Evolutionary conservation across 2,888 invertebrate genomes (phyloP), one percentile per base, ranked within the genome.

Genomic region (Aricia artaxerxes): DNA sequence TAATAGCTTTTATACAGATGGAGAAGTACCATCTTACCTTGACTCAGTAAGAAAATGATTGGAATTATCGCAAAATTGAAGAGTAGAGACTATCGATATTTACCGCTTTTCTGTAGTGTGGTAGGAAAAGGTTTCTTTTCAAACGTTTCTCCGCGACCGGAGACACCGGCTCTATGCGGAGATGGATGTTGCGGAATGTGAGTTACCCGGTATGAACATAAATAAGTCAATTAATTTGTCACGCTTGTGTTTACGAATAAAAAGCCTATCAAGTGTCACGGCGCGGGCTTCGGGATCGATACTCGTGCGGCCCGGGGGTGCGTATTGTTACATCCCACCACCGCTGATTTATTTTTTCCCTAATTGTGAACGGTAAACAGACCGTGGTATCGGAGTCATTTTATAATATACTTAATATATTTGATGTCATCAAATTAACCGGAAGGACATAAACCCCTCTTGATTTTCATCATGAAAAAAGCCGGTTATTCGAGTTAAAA

Each of bases 231-330:
- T 69, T 69, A 38, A 35, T 69, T 69, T 38, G 69, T 69, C 69
- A 38, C 35, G 69, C 69, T 38, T 69, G 69, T 69, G 69, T 38
- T 35, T 38, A 69, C 69, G 13, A 35, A 69, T 35, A 69, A 69
- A 69, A 69, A 69, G 69, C 69, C 35, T 69, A 38, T 69, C 69
- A 69, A 69, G 69, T 69, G 69, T 35, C 69, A 69, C 69, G 69
- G 69, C 13, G 69, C 69, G 69, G 69, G 69, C 35, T 69, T 69
- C 69, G 69, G 69, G 69, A 69, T 69, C 69, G 31, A 69, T 69
- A 69, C 69, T 69, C 69, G 13, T 35, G 69, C 5, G 69, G 31
- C 69, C 69, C 35, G 35, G 35, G 35, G 35, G 64, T 38, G 69
- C 69, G 69, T 69, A 69, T 69, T 69, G 69, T 69, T 69, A 38